Percentiles rank a stretch among this genome's conserved stretches.
These are phyloP conservation scores for Uria lomvia DNA, from an alignment of 2,113 vertebrate species.

Conservation along the genomic window DNA sequence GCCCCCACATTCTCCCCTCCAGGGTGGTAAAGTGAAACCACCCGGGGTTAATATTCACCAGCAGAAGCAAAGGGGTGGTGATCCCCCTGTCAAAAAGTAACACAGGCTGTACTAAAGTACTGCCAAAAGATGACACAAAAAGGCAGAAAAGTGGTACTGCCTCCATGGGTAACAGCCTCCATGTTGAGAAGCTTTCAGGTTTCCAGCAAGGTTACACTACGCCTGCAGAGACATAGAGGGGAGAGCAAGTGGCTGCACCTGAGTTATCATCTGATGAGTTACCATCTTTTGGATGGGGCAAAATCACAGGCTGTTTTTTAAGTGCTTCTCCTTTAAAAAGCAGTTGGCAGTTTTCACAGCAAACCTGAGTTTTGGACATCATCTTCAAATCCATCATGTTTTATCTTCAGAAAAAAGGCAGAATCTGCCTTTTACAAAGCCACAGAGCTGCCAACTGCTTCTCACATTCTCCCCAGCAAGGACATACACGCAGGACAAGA, in stretches of 20 bases:
- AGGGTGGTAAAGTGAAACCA: neutral
- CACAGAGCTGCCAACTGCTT: neutral
- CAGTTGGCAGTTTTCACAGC: neutral
- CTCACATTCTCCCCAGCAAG: neutral
- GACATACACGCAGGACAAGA: neutral
- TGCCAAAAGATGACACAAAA: neutral
- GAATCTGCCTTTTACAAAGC: neutral
- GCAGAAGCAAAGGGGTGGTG: neutral
- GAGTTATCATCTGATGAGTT: neutral
- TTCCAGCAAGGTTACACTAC: neutral
- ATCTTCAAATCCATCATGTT: neutral
- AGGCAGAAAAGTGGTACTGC: neutral
- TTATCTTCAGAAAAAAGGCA: neutral
- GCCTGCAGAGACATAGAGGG: fast-evolving
- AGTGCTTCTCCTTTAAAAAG: neutral
- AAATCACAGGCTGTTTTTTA: neutral
- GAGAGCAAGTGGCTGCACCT: neutral
- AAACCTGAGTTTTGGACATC: neutral
- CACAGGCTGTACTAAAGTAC: neutral
- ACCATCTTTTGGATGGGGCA: neutral
- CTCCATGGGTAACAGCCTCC: neutral
- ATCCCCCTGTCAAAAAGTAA: neutral
- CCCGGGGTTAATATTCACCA: neutral
- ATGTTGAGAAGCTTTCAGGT: neutral
- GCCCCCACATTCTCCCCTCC: neutral